These are phyloP conservation scores for Rhynchopsitta pachyrhyncha DNA, from an alignment of 2,113 vertebrate genomes.

Conservation along the genomic window DNA sequence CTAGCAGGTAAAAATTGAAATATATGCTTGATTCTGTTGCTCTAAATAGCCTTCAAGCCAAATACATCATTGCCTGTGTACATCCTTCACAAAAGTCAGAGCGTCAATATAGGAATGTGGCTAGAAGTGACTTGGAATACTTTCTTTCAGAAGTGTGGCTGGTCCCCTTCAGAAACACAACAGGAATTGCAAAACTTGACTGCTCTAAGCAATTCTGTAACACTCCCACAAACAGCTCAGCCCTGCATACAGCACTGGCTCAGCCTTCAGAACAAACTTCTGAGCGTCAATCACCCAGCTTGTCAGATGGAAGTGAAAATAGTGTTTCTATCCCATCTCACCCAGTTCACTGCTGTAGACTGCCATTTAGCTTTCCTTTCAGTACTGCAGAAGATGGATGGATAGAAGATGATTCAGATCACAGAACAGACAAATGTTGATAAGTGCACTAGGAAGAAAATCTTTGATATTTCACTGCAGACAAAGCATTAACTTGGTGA, in stretches of 20 bases:
- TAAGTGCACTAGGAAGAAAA: neutral
- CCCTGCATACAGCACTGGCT: neutral
- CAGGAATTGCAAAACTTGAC: neutral
- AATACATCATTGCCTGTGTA: neutral
- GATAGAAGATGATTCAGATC: neutral
- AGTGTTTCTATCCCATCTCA: neutral
- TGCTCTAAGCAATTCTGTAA: neutral
- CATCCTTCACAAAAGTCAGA: neutral
- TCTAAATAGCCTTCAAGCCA: neutral
- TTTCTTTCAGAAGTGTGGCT: neutral
- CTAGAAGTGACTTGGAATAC: neutral
- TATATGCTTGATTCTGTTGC: neutral
- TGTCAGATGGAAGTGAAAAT: neutral
- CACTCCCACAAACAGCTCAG: neutral
- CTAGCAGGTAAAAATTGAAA: neutral
- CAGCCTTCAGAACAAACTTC: neutral
- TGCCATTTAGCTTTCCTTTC: neutral
- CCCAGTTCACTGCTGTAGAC: neutral
- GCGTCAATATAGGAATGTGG: neutral
- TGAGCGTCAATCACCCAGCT: neutral
- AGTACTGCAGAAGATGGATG: neutral
- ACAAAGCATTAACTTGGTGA: neutral
- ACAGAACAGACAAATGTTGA: neutral
- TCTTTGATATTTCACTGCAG: neutral
- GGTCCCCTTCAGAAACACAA: neutral